phyloP scores from a whole-genome alignment of 2,888 invertebrate species.

The Lomographa bimaculata region DNA sequence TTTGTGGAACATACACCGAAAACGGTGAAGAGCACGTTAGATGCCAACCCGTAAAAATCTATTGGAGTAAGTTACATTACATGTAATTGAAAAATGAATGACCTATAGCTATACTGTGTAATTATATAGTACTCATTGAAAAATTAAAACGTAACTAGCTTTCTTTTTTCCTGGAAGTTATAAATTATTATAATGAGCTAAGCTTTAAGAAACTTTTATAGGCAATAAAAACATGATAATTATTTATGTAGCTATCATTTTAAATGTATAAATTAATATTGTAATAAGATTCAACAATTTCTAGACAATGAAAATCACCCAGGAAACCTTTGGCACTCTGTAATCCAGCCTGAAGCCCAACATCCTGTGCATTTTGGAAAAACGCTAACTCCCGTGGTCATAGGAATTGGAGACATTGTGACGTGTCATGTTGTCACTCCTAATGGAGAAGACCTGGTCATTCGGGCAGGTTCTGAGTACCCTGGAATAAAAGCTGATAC shows the following conservation, averaged over 20 bases:
- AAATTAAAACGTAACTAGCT: too few species aligned
- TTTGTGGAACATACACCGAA: slow-evolving; percentile 34
- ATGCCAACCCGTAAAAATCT: slow-evolving; percentile 38
- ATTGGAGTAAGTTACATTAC: slow-evolving; percentile 40
- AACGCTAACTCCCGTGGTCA: slow-evolving; percentile 39
- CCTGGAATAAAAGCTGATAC: slow-evolving; percentile 39
- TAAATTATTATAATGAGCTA: too few species aligned
- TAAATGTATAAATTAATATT: too few species aligned
- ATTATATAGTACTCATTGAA: too few species aligned
- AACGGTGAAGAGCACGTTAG: slow-evolving; percentile 26
- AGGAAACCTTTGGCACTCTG: slow-evolving; percentile 23
- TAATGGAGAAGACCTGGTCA: slow-evolving; percentile 42
- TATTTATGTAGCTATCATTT: too few species aligned
- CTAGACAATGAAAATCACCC: slow-evolving; percentile 35
- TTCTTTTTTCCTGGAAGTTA: too few species aligned
- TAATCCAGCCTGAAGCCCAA: slow-evolving; percentile 17
- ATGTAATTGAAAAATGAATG: background rate
- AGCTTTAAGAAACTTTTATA: too few species aligned
- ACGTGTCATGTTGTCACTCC: slow-evolving; percentile 53
- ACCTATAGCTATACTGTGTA: too few species aligned
- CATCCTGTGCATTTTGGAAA: slow-evolving; percentile 45
- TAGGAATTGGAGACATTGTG: slow-evolving; percentile 24
- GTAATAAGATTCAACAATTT: too few species aligned
- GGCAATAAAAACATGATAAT: too few species aligned
- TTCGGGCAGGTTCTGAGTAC: slow-evolving; percentile 36